Evolutionary conservation across 2,113 vertebrate species (phyloP).

Genomic region (Coturnix japonica): DNA sequence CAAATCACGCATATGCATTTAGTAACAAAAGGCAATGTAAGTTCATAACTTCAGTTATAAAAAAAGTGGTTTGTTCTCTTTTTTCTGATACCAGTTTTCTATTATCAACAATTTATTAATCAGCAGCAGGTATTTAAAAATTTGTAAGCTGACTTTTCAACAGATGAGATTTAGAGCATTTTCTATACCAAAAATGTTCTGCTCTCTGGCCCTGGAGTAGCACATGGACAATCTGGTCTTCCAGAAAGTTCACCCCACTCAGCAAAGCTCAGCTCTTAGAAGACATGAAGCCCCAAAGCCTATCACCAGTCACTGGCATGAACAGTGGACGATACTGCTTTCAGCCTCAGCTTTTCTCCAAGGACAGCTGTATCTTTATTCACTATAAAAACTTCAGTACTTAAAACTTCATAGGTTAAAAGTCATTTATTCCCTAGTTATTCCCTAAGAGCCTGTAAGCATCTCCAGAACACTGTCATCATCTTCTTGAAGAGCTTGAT

Average conservation of each 20-base stretch:
- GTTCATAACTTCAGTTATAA: background rate
- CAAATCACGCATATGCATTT: accelerated
- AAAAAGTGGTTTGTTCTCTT: background rate
- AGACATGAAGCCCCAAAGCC: background rate
- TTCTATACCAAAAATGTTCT: background rate
- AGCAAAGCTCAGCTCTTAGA: background rate
- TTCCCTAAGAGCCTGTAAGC: background rate
- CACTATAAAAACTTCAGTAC: background rate
- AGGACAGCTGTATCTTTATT: background rate
- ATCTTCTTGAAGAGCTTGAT: background rate
- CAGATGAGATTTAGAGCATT: background rate
- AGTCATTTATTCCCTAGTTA: background rate
- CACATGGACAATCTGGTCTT: background rate
- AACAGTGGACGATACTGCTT: background rate
- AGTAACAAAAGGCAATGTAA: background rate
- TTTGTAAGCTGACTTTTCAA: background rate
- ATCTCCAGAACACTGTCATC: background rate
- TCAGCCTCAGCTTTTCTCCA: background rate
- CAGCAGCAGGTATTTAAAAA: background rate
- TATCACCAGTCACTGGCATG: accelerated
- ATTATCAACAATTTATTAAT: background rate
- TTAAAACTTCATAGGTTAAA: background rate
- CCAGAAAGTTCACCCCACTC: background rate
- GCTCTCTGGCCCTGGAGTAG: background rate
- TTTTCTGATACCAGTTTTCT: background rate